phyloP scores from a whole-genome alignment of 2,797 vertebrate genomes.

The Apogon hyalosoma region DNA sequence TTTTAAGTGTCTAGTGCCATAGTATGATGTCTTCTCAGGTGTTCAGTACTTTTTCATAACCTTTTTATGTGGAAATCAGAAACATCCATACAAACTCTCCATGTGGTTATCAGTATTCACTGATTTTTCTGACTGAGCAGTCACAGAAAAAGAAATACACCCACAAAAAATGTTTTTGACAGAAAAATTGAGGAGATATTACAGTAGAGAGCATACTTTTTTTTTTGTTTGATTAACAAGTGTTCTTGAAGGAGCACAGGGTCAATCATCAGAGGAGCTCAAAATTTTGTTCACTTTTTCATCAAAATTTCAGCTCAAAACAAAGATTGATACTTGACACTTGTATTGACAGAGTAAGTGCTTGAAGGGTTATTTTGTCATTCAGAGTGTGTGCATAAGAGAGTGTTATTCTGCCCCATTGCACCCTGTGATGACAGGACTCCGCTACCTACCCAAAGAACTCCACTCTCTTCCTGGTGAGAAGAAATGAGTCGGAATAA shows the following conservation, averaged over 20 bases:
- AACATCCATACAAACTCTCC: neutral
- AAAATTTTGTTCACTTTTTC: constrained; percentile 1
- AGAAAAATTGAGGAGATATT: neutral
- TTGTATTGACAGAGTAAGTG: constrained; percentile 5
- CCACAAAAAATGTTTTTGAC: constrained; percentile 1
- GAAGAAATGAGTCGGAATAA: constrained; percentile 76
- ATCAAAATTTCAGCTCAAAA: constrained; percentile 1
- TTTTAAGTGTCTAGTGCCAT: neutral
- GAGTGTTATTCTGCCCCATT: constrained; percentile 67
- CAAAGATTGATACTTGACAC: constrained; percentile 4
- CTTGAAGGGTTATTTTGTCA: constrained; percentile 44
- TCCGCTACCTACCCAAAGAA: constrained; percentile 56
- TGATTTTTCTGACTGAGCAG: constrained; percentile 1
- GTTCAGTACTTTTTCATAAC: neutral
- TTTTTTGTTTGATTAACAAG: constrained; percentile 5
- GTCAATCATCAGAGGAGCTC: neutral
- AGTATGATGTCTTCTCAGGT: neutral
- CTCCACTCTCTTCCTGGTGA: constrained; percentile 47
- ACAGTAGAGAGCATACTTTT: neutral
- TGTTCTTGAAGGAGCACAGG: neutral
- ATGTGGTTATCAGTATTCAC: neutral
- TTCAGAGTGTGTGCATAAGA: constrained; percentile 41
- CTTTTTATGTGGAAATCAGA: neutral
- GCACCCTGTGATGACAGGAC: constrained; percentile 58
- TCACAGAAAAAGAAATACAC: constrained; percentile 3